phyloP scores from a whole-genome alignment of 2,888 invertebrate genomes.

The Mythimna impura region DNA sequence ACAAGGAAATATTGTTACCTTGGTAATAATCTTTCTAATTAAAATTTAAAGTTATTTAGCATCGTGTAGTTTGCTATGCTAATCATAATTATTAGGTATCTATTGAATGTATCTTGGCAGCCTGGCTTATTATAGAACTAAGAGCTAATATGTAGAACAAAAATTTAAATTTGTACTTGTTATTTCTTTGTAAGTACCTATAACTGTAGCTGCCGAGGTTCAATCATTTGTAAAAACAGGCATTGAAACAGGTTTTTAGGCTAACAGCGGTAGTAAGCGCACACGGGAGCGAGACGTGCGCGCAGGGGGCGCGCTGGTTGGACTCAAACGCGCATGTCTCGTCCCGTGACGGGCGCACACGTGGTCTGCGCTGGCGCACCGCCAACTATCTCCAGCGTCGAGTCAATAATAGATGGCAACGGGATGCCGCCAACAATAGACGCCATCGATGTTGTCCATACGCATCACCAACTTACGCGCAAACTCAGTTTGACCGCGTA shows the following conservation, averaged over 20 bases:
- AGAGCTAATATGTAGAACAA: conserved; percentile 21
- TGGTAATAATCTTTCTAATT: conserved; percentile 50
- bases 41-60: conserved; percentile 37
- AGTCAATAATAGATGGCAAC: conserved; percentile 90
- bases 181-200: conserved; percentile 29
- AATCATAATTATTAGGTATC: conserved; percentile 35
- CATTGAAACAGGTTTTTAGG: conserved; percentile 68
- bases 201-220: conserved; percentile 39
- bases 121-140: conserved; percentile 25
- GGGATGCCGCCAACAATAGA: conserved; percentile 90
- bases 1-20: conserved; percentile 70
- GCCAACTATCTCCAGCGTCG: conserved; percentile 90
- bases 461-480: conserved; percentile 66
- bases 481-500: conserved; percentile 45
- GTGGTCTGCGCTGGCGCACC: conserved; percentile 86
- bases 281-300: conserved; percentile 67
- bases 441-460: conserved; percentile 76
- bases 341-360: conserved; percentile 88
- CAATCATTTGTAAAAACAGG: conserved; percentile 51
- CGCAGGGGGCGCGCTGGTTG: conserved; percentile 70
- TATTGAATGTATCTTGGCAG: not conserved
- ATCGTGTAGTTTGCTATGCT: conserved; percentile 24
- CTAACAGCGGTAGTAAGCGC: conserved; percentile 62
- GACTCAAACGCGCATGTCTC: conserved; percentile 76
- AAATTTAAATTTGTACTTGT: conserved; percentile 25